phyloP scores from a whole-genome alignment of 2,797 vertebrate genomes.

The Hemitrygon akajei region DNA sequence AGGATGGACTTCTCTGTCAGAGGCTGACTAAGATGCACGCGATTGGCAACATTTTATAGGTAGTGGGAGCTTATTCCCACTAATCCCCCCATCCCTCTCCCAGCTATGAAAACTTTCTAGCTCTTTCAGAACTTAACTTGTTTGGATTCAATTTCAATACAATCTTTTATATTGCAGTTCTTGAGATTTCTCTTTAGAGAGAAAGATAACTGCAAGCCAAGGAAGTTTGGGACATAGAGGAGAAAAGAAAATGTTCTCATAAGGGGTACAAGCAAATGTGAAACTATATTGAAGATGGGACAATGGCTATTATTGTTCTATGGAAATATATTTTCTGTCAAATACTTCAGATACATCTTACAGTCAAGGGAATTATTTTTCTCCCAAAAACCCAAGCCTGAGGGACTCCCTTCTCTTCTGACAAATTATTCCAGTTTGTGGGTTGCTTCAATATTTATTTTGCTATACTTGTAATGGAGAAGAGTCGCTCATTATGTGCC shows the following conservation, averaged over 20 bases:
- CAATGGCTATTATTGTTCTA: not conserved
- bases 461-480: not conserved
- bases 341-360: not conserved
- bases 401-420: not conserved
- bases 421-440: not conserved
- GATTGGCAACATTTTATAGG: too few relatives aligned
- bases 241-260: not conserved
- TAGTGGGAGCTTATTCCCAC: too few relatives aligned
- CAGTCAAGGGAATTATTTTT: not conserved
- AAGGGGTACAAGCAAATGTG: too few relatives aligned
- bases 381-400: too few relatives aligned
- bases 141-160: too few relatives aligned
- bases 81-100: too few relatives aligned
- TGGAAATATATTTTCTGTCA: not conserved
- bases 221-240: too few relatives aligned
- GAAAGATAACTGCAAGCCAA: not conserved
- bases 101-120: too few relatives aligned
- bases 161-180: not conserved
- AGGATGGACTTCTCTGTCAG: too few relatives aligned
- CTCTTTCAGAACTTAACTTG: too few relatives aligned
- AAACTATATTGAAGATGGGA: not conserved
- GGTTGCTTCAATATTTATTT: not conserved
- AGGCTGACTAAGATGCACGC: too few relatives aligned
- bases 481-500: too few relatives aligned
- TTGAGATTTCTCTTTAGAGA: not conserved